Conservation (phyloP, 2,113 vertebrate species). For the Nibea albiflora region DNA sequence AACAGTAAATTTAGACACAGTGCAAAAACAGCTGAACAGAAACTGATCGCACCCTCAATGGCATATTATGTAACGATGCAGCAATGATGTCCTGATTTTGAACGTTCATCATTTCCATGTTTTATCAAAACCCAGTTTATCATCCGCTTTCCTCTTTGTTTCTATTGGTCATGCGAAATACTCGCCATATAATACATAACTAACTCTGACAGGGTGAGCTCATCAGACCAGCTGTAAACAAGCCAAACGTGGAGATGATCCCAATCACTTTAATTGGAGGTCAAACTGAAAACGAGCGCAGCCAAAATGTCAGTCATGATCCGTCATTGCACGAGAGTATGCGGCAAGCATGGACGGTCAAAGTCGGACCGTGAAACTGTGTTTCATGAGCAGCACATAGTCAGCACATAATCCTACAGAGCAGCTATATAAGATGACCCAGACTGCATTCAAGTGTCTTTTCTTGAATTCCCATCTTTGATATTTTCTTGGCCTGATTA, state of each 20-base stretch:
- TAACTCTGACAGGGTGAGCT: neutral
- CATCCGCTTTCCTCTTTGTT: neutral
- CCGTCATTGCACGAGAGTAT: neutral
- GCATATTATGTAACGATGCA: constrained; percentile 12
- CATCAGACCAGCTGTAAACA: neutral
- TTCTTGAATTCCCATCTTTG: neutral
- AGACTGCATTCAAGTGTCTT: too few relatives aligned
- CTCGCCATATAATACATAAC: neutral
- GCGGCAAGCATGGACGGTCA: neutral
- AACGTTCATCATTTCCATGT: neutral
- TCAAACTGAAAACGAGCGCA: constrained; percentile 2
- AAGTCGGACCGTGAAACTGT: too few relatives aligned
- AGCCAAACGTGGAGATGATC: neutral
- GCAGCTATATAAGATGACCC: neutral
- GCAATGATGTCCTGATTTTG: neutral
- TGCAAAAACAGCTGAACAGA: constrained; percentile 7
- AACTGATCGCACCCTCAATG: neutral
- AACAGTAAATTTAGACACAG: neutral
- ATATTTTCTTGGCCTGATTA: too few relatives aligned
- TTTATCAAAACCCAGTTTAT: neutral
- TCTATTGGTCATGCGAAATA: neutral
- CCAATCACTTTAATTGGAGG: neutral
- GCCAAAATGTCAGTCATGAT: neutral
- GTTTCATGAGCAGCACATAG: too few relatives aligned
- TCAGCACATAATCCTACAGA: neutral